Percentiles rank a stretch among this genome's conserved stretches.
phyloP scores from a whole-genome alignment of 2,888 invertebrate genomes.

The Ochropacha duplaris region DNA sequence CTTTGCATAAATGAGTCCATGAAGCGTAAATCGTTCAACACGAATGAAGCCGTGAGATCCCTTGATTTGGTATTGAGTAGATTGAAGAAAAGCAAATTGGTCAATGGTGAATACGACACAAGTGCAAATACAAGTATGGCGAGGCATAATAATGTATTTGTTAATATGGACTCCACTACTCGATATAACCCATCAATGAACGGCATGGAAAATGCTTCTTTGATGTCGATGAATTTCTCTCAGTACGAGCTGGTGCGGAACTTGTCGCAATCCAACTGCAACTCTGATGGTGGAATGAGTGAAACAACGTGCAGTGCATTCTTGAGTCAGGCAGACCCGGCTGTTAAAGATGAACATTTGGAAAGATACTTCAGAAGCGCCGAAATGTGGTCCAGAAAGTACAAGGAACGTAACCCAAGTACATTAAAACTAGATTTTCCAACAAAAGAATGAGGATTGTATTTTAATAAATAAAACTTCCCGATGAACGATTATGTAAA shows the following conservation, averaged over 20 bases:
- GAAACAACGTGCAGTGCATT: conserved; percentile 50
- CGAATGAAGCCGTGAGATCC: conserved; percentile 61
- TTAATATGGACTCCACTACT: conserved; percentile 42
- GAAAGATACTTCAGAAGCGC: conserved; percentile 70
- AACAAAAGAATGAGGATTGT: conserved; percentile 33
- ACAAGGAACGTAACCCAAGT: conserved; percentile 34
- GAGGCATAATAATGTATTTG: conserved; percentile 44
- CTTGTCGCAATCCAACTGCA: conserved; percentile 62
- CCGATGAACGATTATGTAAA: conserved; percentile 79
- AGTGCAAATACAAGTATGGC: conserved; percentile 24
- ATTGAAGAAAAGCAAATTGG: conserved; percentile 63
- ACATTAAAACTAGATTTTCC: conserved; percentile 35
- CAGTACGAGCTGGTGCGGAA: conserved; percentile 72
- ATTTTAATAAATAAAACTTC: conserved; percentile 57
- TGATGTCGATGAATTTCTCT: conserved; percentile 73
- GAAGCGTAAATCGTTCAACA: conserved; percentile 60
- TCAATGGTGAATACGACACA: conserved; percentile 42
- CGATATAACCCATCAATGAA: conserved; percentile 23
- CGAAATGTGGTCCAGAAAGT: conserved; percentile 61
- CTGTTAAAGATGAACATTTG: conserved; percentile 62
- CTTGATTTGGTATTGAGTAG: conserved; percentile 58
- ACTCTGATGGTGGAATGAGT: conserved; percentile 65
- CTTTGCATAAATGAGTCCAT: conserved; percentile 41
- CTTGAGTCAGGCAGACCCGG: conserved; percentile 42
- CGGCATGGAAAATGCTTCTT: conserved; percentile 51